Evolutionary conservation across 2,113 vertebrate genomes (phyloP), one percentile per base, ranked within the genome.

Genomic region (Canis aureus): DNA sequence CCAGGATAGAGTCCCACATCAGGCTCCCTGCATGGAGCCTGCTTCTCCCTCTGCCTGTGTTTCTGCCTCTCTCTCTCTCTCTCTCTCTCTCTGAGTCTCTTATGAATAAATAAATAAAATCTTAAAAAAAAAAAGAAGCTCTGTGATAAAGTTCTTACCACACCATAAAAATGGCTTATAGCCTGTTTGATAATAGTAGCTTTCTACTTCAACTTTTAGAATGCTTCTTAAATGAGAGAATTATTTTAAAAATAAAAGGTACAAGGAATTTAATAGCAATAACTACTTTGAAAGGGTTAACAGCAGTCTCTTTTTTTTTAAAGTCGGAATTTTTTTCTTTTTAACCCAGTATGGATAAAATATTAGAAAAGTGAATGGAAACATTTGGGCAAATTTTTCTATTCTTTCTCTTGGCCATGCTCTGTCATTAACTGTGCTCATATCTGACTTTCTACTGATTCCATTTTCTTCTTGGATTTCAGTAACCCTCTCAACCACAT

Each of bases 191-290:
- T 66, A 55, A 49, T 32, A 11, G 49, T 67, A 74, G 49, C 38
- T 94, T 85, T 78, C 25, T 43, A 23, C 43, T 32, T 79, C 74
- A 55, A n/a, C 78, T 91, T 93, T 89, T 27, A 29, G 15, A 85
- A 85, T 60, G 35, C 20, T 89, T 92, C 57, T 49, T 84, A 55
- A 91, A 62, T 82, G 51, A 96, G 51, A n/a, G 16, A 35, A 20
- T 80, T 95, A 60, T 25, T 96, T 93, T 94, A 53, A 80, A 97
- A 94, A 80, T 57, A 69, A 92, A 93, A 86, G 92, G 4, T 66
- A 59, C 23, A 67, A 23, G n/a, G 27, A 64, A 55, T 80, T 62
- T 94, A 76, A 67, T 93, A 64, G 16, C 87, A 98, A 64, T 87
- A 76, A 25, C 20, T 88, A 38, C 69, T 80, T 78, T 32, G 43